phyloP scores from a whole-genome alignment of 1,140 invertebrate genomes.

The Colletes gigas region DNA sequence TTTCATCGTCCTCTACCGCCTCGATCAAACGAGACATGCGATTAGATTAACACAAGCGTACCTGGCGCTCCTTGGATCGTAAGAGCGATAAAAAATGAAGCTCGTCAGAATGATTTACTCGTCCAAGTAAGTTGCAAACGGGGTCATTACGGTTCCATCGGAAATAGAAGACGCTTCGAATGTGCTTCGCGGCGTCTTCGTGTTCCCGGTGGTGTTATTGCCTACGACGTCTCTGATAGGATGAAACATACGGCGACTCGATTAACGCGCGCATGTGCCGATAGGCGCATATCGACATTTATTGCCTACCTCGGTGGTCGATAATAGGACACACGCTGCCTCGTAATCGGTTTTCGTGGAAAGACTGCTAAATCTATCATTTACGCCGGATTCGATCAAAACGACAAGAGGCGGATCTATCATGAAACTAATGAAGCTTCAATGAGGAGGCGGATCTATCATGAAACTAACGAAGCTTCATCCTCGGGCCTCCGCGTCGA shows the following conservation, averaged over 20 bases:
- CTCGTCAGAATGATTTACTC: neutral
- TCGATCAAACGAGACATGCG: conserved; percentile 5
- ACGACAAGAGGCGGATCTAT: no score
- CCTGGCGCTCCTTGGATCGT: neutral
- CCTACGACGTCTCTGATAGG: conserved; percentile 10
- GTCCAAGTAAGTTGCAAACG: neutral
- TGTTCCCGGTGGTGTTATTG: conserved; percentile 27
- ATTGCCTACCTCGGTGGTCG: conserved; percentile 35
- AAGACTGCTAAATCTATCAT: conserved; percentile 26
- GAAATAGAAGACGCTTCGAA: neutral
- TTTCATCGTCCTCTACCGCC: conserved; percentile 28
- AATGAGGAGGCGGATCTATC: neutral
- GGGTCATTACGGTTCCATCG: neutral
- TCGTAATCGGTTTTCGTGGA: conserved; percentile 36
- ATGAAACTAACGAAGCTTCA: no score
- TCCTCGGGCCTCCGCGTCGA: no score
- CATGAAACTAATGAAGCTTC: no score
- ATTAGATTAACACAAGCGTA: conserved; percentile 10
- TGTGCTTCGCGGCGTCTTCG: neutral
- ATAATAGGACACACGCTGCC: conserved; percentile 29
- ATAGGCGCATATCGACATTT: conserved; percentile 45
- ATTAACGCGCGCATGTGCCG: conserved; percentile 54
- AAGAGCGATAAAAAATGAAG: neutral
- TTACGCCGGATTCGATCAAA: neutral
- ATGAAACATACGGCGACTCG: conserved; percentile 43